These are phyloP conservation scores for Scaptomyza pallida DNA, from an alignment of 1,140 invertebrate genomes.

Conservation along the genomic window DNA sequence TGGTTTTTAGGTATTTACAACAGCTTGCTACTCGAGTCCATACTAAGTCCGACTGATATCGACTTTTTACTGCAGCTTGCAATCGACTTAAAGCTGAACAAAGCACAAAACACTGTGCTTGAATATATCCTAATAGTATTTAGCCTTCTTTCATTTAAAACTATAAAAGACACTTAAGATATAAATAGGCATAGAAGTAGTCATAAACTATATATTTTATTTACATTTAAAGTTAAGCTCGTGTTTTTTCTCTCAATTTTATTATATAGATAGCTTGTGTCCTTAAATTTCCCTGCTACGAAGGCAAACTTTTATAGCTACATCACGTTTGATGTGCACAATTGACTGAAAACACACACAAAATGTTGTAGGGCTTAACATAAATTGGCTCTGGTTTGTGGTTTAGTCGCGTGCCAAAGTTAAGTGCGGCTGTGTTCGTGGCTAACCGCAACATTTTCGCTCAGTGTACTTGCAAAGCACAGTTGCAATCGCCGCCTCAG, in stretches of 20 bases:
- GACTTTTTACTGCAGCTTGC: conserved; percentile 9
- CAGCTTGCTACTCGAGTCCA: neutral
- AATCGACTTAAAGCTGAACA: conserved; percentile 1
- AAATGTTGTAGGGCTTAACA: conserved; percentile 23
- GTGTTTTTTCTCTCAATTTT: too few relatives aligned
- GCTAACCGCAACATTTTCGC: conserved; percentile 28
- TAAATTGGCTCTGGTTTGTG: conserved; percentile 48
- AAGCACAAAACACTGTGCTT: too few relatives aligned
- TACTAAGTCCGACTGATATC: neutral
- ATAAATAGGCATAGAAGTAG: too few relatives aligned
- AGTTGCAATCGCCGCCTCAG: conserved; percentile 5
- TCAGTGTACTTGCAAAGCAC: conserved; percentile 28
- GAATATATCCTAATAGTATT: too few relatives aligned
- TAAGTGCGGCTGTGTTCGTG: conserved; percentile 6
- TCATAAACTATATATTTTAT: too few relatives aligned
- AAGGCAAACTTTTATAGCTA: neutral
- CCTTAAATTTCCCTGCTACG: too few relatives aligned
- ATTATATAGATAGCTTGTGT: too few relatives aligned
- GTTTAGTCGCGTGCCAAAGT: conserved; percentile 39
- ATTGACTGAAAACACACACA: conserved; percentile 1
- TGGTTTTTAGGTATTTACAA: conserved; percentile 33
- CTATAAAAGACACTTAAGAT: too few relatives aligned
- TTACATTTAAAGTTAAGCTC: too few relatives aligned
- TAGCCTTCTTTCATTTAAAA: too few relatives aligned
- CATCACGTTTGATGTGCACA: neutral